Base-by-base conservation (phyloP, 2,797 vertebrate genomes). In the Octomys mimax region DNA sequence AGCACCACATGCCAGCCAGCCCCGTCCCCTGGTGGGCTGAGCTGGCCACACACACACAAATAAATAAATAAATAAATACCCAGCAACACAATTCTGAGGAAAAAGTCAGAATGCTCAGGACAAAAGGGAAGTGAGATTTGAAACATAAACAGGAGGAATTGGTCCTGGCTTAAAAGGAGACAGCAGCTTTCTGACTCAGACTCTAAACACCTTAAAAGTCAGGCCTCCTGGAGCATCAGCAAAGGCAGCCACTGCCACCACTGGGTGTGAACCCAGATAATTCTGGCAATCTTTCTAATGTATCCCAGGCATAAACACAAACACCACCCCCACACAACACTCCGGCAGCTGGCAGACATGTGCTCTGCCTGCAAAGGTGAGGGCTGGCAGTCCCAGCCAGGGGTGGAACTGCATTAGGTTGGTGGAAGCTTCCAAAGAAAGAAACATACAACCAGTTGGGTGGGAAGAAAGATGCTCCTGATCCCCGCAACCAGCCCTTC, bases 71-170 rank as follows among this genome's bases (percentile, higher is more conserved):
- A n/a, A n/a, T n/a, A n/a, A n/a, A n/a, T 42, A 86, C 42, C 9
- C 59, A 82, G 71, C 21, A 79, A 81, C 75, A 68, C 46, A 82
- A 94, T 91, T 95, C 75, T 90, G 85, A 73, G 66, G 61, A 92
- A 68, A 95, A 61, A 94, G 85, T n/a, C 31, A 93, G 81, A 96
- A 97, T 42, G 92, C 59, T 28, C 11, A 62, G 68, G 84, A 62
- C 78, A 92, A 95, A 92, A 49, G 31, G 86, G 70, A 97, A 97
- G 57, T 81, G 46, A 88, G 77, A 94, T 92, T 92, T 97, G 62
- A 95, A 97, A 95, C 59, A 61, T 3, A 61, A 89, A 87, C 31
- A 82, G 49, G 66, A 89, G 26, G 46, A 91, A 86, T 3, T 22
- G 68, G 21, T 82, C 77, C 59, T 87, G 21, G 57, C 86, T 33